Evolutionary conservation across 2,113 vertebrate species (phyloP), one percentile per base, ranked within the genome.

Genomic region (Triplophysa dalaica): DNA sequence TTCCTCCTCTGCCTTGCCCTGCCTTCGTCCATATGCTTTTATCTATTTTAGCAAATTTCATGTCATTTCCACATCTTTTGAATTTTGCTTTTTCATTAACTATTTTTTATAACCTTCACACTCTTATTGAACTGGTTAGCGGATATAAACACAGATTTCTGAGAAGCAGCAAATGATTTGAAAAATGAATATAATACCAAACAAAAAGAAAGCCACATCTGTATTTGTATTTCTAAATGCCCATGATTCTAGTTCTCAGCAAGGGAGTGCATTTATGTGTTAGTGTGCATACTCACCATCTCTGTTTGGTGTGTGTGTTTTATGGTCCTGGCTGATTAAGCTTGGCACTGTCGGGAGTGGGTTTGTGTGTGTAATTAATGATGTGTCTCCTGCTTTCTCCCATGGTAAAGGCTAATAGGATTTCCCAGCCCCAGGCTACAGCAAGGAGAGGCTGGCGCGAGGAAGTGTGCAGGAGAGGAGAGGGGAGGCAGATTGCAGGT

Each of bases 301-400:
- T 50, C 45, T 29, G 38, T 52, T 8, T 62, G 79, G 70, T 75
- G 67, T 67, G 68, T 61, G 72, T 77, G 56, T 77, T 65, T 77
- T 77, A 70, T 60, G 72, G 70, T 79, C 74, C 41, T 83, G 81
- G 65, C 78, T 85, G 84, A 83, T 85, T 83, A 83, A 78, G 81
- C 68, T 79, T 84, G 85, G 87, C 83, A 68, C 81, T 77, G 70
- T 75, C 75, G 73, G 87, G 87, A 87, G 77, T 72, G 88, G 76
- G 75, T 84, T 78, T 91, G 86, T 90, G 89, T 89, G 85, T 90
- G 90, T 91, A 90, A 92, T 91, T 91, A 92, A 92, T 91, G 90
- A 90, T 89, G 89, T 91, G 87, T 90, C 89, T 88, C 87, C 86
- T 87, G 89, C 89, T 91, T 89, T 92, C 88, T 84, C 83, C 69